Evolutionary conservation across 2,888 invertebrate species (phyloP).

Genomic region (Hymenopus coronatus): DNA sequence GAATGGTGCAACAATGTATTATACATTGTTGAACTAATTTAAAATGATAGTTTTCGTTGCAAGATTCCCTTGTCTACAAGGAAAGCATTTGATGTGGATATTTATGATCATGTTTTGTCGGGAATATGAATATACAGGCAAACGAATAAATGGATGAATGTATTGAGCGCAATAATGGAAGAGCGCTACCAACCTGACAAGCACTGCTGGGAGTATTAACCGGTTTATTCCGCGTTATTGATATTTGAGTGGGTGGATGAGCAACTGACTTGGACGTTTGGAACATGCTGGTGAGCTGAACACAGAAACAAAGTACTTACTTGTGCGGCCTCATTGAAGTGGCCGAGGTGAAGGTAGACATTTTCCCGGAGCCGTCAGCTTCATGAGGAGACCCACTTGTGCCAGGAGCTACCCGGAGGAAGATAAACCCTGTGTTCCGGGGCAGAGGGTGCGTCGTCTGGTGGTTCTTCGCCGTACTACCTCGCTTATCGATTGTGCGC

Average conservation of each 20-base stretch:
- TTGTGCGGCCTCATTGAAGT: slow-evolving; percentile 3
- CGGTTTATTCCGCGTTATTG: not conserved
- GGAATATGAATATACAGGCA: not conserved
- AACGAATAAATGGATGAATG: not conserved
- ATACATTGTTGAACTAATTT: not conserved
- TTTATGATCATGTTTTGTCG: too few species aligned
- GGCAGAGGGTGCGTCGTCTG: too few species aligned
- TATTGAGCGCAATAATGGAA: not conserved
- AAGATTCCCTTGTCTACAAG: too few species aligned
- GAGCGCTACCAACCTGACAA: not conserved
- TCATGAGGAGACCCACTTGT: not conserved
- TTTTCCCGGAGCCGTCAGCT: not conserved
- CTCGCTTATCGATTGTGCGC: not conserved
- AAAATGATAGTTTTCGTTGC: too few species aligned
- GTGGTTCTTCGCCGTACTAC: too few species aligned
- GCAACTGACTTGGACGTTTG: not conserved
- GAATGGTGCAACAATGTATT: not conserved
- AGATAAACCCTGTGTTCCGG: not conserved
- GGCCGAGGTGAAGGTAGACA: slow-evolving; percentile 5
- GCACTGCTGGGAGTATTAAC: too few species aligned
- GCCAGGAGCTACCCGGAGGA: not conserved
- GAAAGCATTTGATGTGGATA: too few species aligned
- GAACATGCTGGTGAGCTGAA: too few species aligned
- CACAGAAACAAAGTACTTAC: not conserved
- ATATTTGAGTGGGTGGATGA: not conserved